Conservation (phyloP, 2,888 invertebrate genomes). For the Cephus sareptanus region DNA sequence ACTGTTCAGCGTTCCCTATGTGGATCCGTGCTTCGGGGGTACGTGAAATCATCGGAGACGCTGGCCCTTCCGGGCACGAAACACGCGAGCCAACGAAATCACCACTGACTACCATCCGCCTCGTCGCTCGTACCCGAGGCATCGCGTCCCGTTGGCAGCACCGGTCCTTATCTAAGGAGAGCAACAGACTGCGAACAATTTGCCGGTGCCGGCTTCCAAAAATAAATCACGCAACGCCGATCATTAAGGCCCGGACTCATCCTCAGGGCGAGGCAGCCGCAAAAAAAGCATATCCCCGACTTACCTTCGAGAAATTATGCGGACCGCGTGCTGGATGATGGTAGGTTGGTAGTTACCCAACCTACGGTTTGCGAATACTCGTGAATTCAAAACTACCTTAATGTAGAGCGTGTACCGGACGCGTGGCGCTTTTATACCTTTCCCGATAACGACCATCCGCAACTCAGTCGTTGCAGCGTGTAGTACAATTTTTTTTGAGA, state of each 20-base stretch:
- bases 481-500: neutral
- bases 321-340: slow-evolving; percentile 37
- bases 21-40: neutral
- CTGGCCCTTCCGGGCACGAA: neutral
- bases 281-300: slow-evolving; percentile 23
- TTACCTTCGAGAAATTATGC: slow-evolving; percentile 46
- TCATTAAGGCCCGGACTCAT: slow-evolving; percentile 41
- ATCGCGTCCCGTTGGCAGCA: neutral
- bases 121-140: neutral
- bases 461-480: neutral
- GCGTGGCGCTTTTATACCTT: neutral
- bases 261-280: slow-evolving; percentile 26
- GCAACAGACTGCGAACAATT: slow-evolving; percentile 14
- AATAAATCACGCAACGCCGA: slow-evolving; percentile 57
- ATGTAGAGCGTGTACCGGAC: neutral
- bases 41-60: neutral
- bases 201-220: slow-evolving; percentile 46
- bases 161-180: slow-evolving; percentile 30
- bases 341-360: slow-evolving; percentile 48
- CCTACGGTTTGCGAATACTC: slow-evolving; percentile 42
- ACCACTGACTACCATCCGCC: neutral
- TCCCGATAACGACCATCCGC: neutral
- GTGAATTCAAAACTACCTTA: slow-evolving; percentile 46
- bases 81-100: neutral
- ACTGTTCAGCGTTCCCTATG: neutral